Base-by-base conservation (phyloP, 2,113 vertebrate genomes). In the Xiphophorus couchianus region DNA sequence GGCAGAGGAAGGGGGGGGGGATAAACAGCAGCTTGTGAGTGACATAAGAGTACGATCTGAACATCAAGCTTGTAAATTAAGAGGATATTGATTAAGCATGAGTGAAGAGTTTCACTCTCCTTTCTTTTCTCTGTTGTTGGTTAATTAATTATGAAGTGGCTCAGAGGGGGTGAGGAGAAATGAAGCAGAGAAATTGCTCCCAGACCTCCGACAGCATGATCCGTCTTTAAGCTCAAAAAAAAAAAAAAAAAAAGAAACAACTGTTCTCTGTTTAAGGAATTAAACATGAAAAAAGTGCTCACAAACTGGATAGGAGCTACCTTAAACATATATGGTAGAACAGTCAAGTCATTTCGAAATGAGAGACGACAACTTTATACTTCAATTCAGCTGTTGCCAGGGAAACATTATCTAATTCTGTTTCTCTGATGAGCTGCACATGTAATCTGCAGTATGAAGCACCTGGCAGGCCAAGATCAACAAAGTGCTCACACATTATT, bases 111-210 rank as follows among this genome's bases (percentile, higher is more conserved):
- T 78, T 62, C 25, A 65, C 48, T 62, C 60, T 75, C 8, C 48
- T 71, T 66, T 66, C 70, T 66, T 37, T 74, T 25, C 44, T 73
- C 15, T 68, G 71, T 74, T 74, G 62, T 80, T 28, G 44, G 42
- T 78, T 84, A 83, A 90, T 90, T 80, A 75, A 90, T 77, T 54
- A 51, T 73, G 9, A 29, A 84, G 72, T 33, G 3, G 68, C 39
- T 71, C 48, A 64, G 71, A 78, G 73, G 77, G 63, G 62, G 28
- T 3, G 1, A 70, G 39, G 30, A 63, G 33, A 73, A 75, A 61
- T 66, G 42, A 73, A 66, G 79, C 74, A 5, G 44, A 37, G 30
- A 78, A 70, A 62, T 73, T 66, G 63, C 76, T 69, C 58, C 60
- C 77, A 83, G 75, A 86, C 67, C 74, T 73, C 69, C 12, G 9